phyloP scores from a whole-genome alignment of 2,113 vertebrate species.

The Pogona vitticeps region DNA sequence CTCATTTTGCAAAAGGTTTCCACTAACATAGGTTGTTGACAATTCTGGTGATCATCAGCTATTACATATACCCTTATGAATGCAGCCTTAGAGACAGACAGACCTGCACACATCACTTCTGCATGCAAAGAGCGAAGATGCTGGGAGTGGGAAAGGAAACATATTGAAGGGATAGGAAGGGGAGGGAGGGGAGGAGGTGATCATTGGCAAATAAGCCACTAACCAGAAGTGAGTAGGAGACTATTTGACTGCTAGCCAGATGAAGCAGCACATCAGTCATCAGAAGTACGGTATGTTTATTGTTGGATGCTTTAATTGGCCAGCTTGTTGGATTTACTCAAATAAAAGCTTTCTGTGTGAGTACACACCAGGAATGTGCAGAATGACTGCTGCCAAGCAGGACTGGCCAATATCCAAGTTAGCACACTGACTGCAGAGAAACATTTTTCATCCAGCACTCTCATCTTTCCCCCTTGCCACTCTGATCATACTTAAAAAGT shows the following conservation, averaged over 20 bases:
- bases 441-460: background rate
- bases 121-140: background rate
- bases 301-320: background rate
- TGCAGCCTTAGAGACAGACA: too few relatives aligned
- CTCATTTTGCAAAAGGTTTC: background rate
- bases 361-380: background rate
- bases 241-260: background rate
- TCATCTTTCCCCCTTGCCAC: too few relatives aligned
- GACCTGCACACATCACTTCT: background rate
- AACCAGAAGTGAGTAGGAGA: background rate
- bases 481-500: background rate
- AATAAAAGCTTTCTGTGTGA: background rate
- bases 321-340: background rate
- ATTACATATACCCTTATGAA: too few relatives aligned
- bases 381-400: background rate
- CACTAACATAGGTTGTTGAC: background rate
- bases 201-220: background rate
- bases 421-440: background rate
- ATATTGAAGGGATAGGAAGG: background rate
- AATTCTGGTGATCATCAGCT: too few relatives aligned
- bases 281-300: conserved; percentile 5
- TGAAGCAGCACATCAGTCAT: background rate
- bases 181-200: background rate
- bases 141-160: background rate
- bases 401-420: background rate